A percentile compares a stretch with the other conserved stretches of the same genome.
Evolutionary conservation across 2,888 invertebrate genomes (phyloP).

Genomic region (Sarcophaga caerulescens): DNA sequence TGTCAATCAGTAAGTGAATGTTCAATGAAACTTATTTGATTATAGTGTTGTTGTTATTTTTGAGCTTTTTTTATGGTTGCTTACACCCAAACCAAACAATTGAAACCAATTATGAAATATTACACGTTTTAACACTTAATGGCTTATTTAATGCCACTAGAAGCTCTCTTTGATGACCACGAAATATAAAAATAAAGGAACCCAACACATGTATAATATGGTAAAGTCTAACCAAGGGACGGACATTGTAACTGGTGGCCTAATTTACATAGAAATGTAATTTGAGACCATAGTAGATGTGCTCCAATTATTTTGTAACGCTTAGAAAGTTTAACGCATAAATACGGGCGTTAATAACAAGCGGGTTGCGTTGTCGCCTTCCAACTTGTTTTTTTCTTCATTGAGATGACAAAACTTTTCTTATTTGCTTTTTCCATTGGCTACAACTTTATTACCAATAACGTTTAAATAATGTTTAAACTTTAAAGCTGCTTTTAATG

Average conservation of each 20-base stretch:
- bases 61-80: neutral
- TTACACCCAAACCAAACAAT: neutral
- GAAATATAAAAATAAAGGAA: neutral
- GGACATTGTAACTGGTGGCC: neutral
- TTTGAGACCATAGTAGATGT: slow-evolving; percentile 19
- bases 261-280: slow-evolving; percentile 58
- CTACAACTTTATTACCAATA: too few relatives aligned
- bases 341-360: slow-evolving; percentile 36
- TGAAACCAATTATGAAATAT: slow-evolving; percentile 49
- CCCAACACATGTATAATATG: neutral
- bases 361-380: neutral
- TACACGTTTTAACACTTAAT: slow-evolving; percentile 49
- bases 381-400: neutral
- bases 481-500: neutral
- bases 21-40: slow-evolving; percentile 12
- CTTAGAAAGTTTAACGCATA: slow-evolving; percentile 56
- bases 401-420: neutral
- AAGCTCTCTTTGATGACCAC: neutral
- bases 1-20: too few relatives aligned
- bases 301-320: slow-evolving; percentile 44
- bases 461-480: neutral
- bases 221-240: too few relatives aligned
- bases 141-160: slow-evolving; percentile 31
- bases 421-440: too few relatives aligned
- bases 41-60: too few relatives aligned